Conservation (phyloP, 2,113 vertebrate genomes). For the Callithrix jacchus region DNA sequence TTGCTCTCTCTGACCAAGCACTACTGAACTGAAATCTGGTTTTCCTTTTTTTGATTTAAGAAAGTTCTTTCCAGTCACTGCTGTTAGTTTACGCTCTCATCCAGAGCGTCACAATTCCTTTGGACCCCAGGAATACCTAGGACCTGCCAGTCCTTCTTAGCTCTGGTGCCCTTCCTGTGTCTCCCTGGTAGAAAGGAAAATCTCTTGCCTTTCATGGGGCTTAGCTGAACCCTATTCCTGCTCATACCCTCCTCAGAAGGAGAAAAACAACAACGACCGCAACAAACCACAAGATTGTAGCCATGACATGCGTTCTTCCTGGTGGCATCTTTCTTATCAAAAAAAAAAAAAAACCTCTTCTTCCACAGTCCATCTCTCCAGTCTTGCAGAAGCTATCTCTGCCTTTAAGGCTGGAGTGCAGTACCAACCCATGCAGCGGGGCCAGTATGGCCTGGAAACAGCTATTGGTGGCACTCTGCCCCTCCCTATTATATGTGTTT, state of each 20-base stretch:
- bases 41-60: slow-evolving; percentile 4
- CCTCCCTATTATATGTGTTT: neutral
- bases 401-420: neutral
- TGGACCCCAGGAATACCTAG: neutral
- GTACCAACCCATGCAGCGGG: neutral
- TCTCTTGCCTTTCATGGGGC: neutral
- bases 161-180: neutral
- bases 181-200: neutral
- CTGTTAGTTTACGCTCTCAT: neutral
- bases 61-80: neutral
- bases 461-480: neutral
- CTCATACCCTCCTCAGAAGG: neutral
- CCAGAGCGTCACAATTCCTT: neutral
- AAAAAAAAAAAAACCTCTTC: neutral
- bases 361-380: neutral
- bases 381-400: neutral
- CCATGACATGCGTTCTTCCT: neutral
- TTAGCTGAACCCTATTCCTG: neutral
- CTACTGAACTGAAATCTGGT: neutral
- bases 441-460: neutral
- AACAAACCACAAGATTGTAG: neutral
- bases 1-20: neutral
- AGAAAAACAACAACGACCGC: neutral
- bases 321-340: neutral
- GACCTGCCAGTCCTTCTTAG: neutral